phyloP scores from a whole-genome alignment of 2,888 invertebrate species.

The Sinhomidia bicolor region DNA sequence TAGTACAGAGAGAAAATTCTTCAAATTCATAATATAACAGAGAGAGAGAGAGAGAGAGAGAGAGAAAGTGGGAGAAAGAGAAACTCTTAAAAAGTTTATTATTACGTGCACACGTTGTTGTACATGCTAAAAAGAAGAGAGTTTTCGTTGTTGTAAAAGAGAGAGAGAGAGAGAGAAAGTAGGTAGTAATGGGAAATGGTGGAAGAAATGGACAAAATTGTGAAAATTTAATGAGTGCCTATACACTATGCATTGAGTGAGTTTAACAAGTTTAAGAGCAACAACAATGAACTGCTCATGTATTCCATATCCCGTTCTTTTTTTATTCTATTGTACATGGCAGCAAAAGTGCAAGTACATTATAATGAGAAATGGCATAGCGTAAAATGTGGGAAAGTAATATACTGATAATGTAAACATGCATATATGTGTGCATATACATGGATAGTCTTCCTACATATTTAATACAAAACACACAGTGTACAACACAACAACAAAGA shows the following conservation, averaged over 20 bases:
- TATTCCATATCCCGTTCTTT: background rate
- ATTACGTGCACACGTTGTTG: background rate
- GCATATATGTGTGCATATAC: background rate
- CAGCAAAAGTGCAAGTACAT: background rate
- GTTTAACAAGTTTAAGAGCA: slow-evolving; percentile 25
- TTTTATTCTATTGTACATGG: background rate
- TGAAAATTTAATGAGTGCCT: slow-evolving; percentile 59
- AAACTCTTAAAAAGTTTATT: slow-evolving; percentile 13
- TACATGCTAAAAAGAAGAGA: background rate
- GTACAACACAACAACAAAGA: background rate
- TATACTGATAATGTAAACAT: slow-evolving; percentile 21
- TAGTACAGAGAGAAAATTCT: background rate
- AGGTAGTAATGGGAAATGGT: slow-evolving; percentile 50
- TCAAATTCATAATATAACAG: no score
- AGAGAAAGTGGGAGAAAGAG: no score
- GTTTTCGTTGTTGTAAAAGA: slow-evolving; percentile 22
- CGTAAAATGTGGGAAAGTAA: slow-evolving; percentile 29
- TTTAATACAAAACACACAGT: background rate
- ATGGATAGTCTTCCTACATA: background rate
- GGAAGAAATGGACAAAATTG: slow-evolving; percentile 60
- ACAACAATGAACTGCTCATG: background rate
- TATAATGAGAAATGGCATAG: slow-evolving; percentile 22
- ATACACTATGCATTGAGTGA: slow-evolving; percentile 31
- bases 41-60: background rate
- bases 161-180: no score